A percentile compares a stretch with the other conserved stretches of the same genome.
phyloP scores from a whole-genome alignment of 2,113 vertebrate genomes.

The Otolemur garnettii region DNA sequence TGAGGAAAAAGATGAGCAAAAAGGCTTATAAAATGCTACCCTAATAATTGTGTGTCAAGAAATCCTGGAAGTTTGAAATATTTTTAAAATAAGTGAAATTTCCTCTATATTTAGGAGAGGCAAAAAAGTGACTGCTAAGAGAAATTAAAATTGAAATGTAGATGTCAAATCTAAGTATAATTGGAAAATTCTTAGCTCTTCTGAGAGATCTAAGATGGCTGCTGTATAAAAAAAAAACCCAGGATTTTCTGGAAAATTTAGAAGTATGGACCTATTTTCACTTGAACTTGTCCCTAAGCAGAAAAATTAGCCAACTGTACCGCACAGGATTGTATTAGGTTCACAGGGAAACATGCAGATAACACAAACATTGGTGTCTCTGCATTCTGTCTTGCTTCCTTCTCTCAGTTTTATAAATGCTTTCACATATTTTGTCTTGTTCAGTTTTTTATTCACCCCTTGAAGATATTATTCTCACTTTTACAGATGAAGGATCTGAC shows the following conservation, averaged over 20 bases:
- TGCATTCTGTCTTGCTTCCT: not conserved
- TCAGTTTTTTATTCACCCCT: not conserved
- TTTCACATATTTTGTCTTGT: conserved; percentile 44
- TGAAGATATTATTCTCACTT: conserved; percentile 16
- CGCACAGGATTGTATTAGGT: not conserved
- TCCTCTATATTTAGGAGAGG: not conserved
- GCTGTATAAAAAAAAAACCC: conserved; percentile 19
- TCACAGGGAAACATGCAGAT: not conserved
- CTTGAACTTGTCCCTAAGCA: conserved; percentile 28
- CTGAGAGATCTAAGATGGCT: conserved; percentile 56
- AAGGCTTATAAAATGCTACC: conserved; percentile 17
- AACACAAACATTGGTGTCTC: not conserved
- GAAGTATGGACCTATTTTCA: conserved; percentile 50
- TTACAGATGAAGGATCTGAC: conserved; percentile 49
- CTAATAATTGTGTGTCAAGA: conserved; percentile 19
- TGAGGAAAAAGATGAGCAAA: conserved; percentile 28
- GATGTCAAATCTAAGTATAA: conserved; percentile 53
- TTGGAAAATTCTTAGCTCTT: conserved; percentile 54
- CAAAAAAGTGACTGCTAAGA: conserved; percentile 56
- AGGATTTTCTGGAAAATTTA: conserved; percentile 42
- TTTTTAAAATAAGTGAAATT: conserved; percentile 57
- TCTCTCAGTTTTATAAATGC: not conserved
- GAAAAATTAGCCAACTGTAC: conserved; percentile 37
- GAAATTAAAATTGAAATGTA: conserved; percentile 57
- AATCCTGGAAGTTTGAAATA: conserved; percentile 57